Evolutionary conservation across 2,797 vertebrate species (phyloP).

Genomic region (Anas georgica): DNA sequence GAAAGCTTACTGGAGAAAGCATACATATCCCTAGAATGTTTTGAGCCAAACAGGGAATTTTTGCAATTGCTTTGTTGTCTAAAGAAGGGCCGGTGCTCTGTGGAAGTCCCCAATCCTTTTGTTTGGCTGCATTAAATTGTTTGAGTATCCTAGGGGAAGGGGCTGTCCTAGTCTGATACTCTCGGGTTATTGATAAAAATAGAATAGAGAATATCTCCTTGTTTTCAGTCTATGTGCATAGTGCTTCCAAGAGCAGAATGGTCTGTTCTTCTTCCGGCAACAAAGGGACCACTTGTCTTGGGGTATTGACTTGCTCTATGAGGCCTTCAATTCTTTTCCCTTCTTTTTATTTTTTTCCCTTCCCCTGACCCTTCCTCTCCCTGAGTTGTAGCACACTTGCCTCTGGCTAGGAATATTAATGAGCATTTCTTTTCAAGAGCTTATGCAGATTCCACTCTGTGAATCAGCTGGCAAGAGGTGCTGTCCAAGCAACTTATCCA

Average conservation of each 20-base stretch:
- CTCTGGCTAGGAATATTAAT: conserved; percentile 71
- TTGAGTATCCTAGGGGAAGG: not conserved
- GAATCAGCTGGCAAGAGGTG: conserved; percentile 62
- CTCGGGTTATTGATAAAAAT: conserved; percentile 62
- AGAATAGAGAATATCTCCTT: conserved; percentile 62
- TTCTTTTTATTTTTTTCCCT: not conserved
- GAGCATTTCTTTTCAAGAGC: conserved; percentile 66
- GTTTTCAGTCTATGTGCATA: conserved; percentile 53
- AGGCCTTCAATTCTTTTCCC: conserved; percentile 50
- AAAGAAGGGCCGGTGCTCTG: not conserved
- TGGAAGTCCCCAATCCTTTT: not conserved
- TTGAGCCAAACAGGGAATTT: not conserved
- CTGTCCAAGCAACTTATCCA: conserved; percentile 61
- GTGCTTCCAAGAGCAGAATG: conserved; percentile 42
- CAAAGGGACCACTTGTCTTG: conserved; percentile 65
- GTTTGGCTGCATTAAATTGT: conserved; percentile 2
- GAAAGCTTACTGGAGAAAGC: not conserved
- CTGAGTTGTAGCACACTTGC: conserved; percentile 61
- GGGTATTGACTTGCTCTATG: conserved; percentile 43
- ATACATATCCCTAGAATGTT: not conserved
- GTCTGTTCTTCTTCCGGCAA: conserved; percentile 39
- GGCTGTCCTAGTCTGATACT: conserved; percentile 7
- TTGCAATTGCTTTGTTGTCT: not conserved
- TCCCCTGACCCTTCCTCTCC: conserved; percentile 47
- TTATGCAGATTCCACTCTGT: conserved; percentile 63